Evolutionary conservation across 2,113 vertebrate genomes (phyloP).

Genomic region (Xiphophorus couchianus): DNA sequence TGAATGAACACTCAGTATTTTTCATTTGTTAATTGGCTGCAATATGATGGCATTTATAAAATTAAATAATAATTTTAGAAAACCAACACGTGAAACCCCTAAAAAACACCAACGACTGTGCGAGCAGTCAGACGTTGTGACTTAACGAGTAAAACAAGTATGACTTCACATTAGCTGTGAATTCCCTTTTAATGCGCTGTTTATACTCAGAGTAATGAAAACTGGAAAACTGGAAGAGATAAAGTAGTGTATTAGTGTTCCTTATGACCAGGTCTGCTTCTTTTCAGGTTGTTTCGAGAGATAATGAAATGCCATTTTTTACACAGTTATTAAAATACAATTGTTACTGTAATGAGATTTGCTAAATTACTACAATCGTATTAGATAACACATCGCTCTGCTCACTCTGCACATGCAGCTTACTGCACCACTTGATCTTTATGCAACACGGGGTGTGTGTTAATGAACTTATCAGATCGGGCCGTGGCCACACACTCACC

Average conservation of each 20-base stretch:
- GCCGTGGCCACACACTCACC: conserved; percentile 75
- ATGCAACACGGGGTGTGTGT: conserved; percentile 4
- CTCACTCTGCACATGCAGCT: conserved; percentile 29
- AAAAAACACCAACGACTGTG: not conserved
- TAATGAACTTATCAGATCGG: conserved; percentile 24
- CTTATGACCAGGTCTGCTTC: conserved; percentile 3
- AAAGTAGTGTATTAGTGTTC: not conserved
- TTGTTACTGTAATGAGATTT: conserved; percentile 52
- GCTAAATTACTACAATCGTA: conserved; percentile 67
- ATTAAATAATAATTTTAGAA: conserved; percentile 16
- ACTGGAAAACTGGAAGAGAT: not conserved
- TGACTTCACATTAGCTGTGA: conserved; percentile 23
- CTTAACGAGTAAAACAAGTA: not conserved
- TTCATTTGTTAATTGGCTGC: conserved; percentile 26
- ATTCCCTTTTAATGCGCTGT: conserved; percentile 12
- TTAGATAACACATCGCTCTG: conserved; percentile 55
- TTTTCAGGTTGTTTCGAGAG: conserved; percentile 23
- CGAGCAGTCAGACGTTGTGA: not conserved
- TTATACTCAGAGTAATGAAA: conserved; percentile 27
- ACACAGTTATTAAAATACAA: conserved; percentile 31
- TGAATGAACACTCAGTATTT: conserved; percentile 2
- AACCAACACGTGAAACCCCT: not conserved
- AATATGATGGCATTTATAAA: not conserved
- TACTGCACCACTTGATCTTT: conserved; percentile 2
- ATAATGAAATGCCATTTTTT: conserved; percentile 43